These are phyloP conservation scores for Callithrix jacchus DNA, from an alignment of 2,113 vertebrate genomes.

Conservation along the genomic window DNA sequence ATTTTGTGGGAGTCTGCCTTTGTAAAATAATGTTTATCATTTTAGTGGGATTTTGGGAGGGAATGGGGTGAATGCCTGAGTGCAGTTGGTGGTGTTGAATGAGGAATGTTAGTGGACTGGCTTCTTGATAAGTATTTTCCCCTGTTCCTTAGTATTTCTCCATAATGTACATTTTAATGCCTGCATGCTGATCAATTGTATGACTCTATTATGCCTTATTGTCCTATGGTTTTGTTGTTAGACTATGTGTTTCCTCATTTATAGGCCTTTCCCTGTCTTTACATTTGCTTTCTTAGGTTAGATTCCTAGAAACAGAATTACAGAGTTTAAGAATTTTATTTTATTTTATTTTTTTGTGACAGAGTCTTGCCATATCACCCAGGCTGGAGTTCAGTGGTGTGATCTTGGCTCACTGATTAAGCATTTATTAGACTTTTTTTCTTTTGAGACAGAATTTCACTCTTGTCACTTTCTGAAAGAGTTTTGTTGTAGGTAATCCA, in stretches of 20 bases:
- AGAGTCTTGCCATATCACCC: background rate
- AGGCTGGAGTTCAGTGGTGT: no score
- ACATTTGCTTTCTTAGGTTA: background rate
- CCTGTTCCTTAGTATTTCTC: background rate
- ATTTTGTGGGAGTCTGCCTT: background rate
- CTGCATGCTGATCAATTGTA: fast-evolving
- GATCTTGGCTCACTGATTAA: background rate
- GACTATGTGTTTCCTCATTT: background rate
- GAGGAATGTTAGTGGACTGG: background rate
- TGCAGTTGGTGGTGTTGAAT: background rate
- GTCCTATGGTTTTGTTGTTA: background rate
- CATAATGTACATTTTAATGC: background rate
- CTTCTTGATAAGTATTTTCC: background rate
- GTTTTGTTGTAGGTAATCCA: background rate
- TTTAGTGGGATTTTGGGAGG: background rate
- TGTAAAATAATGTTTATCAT: background rate
- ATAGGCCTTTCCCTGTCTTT: background rate
- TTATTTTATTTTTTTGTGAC: no score
- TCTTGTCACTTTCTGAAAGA: background rate
- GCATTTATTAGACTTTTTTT: background rate
- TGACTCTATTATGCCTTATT: background rate
- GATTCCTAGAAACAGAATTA: background rate
- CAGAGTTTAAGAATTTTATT: background rate
- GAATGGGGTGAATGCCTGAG: background rate
- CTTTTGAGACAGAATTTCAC: background rate